These are phyloP conservation scores for Neostethus bicornis DNA, from an alignment of 2,797 vertebrate genomes.

Conservation along the genomic window DNA sequence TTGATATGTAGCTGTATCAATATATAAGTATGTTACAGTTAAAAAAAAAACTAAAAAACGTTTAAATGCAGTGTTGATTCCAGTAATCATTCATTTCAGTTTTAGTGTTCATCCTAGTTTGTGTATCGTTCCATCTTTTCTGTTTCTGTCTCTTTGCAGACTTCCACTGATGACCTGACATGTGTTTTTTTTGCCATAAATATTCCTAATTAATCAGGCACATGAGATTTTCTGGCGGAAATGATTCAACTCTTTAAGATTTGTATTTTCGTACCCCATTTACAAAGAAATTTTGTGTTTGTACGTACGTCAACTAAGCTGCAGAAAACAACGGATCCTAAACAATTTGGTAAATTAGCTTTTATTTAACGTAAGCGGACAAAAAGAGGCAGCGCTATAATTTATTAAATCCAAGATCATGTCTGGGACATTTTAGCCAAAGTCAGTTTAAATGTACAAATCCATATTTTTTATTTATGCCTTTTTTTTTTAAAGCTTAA, in stretches of 20 bases:
- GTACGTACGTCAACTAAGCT: no score
- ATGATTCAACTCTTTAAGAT: no score
- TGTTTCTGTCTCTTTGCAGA: background rate
- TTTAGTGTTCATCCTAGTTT: slow-evolving; percentile 20
- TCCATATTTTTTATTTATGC: background rate
- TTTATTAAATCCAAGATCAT: no score
- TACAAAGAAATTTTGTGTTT: no score
- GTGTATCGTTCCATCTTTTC: background rate
- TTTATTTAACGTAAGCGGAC: no score
- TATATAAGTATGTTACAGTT: slow-evolving; percentile 53
- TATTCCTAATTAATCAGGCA: no score
- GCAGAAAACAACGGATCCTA: no score
- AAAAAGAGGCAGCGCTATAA: no score
- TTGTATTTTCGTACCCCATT: no score
- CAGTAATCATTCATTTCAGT: slow-evolving; percentile 20
- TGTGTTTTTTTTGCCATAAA: background rate
- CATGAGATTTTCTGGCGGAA: background rate
- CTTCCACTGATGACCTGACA: background rate
- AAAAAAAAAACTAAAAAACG: slow-evolving; percentile 21
- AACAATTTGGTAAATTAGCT: no score
- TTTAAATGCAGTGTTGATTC: slow-evolving; percentile 53
- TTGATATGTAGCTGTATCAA: no score
- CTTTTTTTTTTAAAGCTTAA: background rate
- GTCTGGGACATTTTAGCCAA: background rate
- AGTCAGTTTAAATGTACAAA: background rate